Base-by-base conservation (phyloP, 2,113 vertebrate species). In the Edolisoma coerulescens region DNA sequence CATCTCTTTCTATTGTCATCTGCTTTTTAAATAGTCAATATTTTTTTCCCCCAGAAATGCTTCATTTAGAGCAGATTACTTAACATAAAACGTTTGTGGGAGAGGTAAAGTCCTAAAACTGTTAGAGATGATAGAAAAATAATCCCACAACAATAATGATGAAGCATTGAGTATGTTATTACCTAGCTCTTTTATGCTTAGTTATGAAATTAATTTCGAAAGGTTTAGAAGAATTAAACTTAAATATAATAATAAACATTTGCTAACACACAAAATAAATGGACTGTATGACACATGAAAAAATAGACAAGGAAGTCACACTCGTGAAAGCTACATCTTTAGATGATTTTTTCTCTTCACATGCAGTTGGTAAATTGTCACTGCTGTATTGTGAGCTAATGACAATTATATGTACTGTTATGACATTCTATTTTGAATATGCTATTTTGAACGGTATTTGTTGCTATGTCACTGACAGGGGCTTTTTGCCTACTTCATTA, bases 31-130 rank as follows among this genome's bases (percentile, higher is more conserved):
- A 41, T 16, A n/a, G 18, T 2, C 47, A 3, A 22, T 26, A 4
- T 3, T 15, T 37, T 49, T 41, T 70, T 2, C 2, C 7, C 20
- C 13, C 21, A 32, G 20, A 77, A 89, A 59, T 14, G 0, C 0
- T 80, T 89, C 4, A 32, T 60, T 81, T 39, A 68, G 23, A 59
- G 13, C 0, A 4, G 21, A 52, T 59, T 11, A 35, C 3, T 1
- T 47, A 33, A 5, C 8, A 68, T 7, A 59, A 80, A 57, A 52
- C 1, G 2, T 88, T 10, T 23, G 6, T 35, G 35, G 12, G 17
- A 67, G 5, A 6, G 3, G 4, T 33, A 56, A 54, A 23, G 26
- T 41, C 18, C 23, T 74, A 45, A 49, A 17, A 44, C 7, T 69
- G 6, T 12, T 33, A 71, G 11, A 42, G 9, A 45, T 37, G 52